Percentiles rank a stretch among this genome's conserved stretches.
Conservation (phyloP, 2,113 vertebrate species). For the Chrysochloris asiatica region DNA sequence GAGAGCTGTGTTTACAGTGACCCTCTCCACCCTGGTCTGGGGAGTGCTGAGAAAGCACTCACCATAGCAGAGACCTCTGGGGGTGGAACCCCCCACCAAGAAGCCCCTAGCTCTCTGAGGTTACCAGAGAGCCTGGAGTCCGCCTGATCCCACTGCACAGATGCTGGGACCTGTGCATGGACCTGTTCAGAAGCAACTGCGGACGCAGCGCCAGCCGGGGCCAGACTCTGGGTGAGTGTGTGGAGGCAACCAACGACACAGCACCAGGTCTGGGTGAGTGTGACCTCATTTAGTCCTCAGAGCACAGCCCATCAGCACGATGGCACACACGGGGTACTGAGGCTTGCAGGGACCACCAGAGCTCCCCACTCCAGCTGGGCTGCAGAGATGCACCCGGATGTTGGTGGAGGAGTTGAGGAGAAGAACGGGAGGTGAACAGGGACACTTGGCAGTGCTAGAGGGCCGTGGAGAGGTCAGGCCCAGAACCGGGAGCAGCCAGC, state of each 20-base stretch:
- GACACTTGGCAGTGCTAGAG: not conserved
- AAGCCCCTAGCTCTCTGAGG: not conserved
- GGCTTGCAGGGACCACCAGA: not conserved
- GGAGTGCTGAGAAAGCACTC: not conserved
- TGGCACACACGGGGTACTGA: too few relatives aligned
- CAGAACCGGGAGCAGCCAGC: not conserved
- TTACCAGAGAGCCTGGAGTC: not conserved
- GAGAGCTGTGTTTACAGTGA: not conserved
- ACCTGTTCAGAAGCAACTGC: too few relatives aligned
- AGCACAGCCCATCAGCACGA: too few relatives aligned
- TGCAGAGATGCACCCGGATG: not conserved
- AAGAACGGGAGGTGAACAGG: not conserved
- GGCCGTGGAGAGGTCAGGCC: fast-evolving
- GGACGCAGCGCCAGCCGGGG: too few relatives aligned
- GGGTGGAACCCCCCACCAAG: not conserved
- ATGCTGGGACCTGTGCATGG: too few relatives aligned
- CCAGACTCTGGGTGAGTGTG: too few relatives aligned
- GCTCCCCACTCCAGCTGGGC: not conserved
- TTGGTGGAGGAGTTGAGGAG: fast-evolving
- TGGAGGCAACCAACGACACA: too few relatives aligned
- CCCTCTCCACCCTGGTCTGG: too few relatives aligned
- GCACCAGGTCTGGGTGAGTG: too few relatives aligned
- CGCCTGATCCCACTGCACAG: too few relatives aligned
- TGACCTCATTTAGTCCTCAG: too few relatives aligned
- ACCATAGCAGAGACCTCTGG: not conserved